A percentile compares a stretch with the other conserved stretches of the same genome.
These are phyloP conservation scores for Tyrannus savana DNA, from an alignment of 2,113 vertebrate genomes.

Conservation along the genomic window DNA sequence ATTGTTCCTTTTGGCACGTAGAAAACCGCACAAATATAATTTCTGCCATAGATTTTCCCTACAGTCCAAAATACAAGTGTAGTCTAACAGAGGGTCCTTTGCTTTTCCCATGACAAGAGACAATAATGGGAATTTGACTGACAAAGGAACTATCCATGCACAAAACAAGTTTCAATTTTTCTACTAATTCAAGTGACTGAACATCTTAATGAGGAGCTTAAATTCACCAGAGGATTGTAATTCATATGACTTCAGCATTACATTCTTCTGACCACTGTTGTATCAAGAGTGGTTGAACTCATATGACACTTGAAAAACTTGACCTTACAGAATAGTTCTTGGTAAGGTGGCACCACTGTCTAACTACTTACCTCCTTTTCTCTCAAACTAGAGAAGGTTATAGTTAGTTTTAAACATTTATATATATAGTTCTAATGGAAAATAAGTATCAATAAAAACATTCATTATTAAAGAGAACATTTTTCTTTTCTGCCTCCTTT, in stretches of 20 bases:
- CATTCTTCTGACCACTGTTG: not conserved
- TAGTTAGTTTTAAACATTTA: not conserved
- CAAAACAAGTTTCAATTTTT: conserved; percentile 20
- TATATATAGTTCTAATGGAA: not conserved
- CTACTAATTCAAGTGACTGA: conserved; percentile 3
- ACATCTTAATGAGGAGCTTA: conserved; percentile 23
- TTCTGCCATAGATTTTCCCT: not conserved
- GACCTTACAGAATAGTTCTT: not conserved
- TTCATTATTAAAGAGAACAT: not conserved
- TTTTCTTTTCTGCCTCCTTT: not conserved
- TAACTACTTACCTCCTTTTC: not conserved
- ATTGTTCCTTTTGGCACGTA: not conserved
- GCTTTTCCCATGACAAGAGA: not conserved
- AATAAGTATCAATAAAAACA: not conserved
- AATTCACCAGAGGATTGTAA: not conserved
- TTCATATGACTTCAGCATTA: not conserved
- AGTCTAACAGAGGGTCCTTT: not conserved
- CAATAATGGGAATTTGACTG: not conserved
- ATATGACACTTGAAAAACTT: not conserved
- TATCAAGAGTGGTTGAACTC: not conserved
- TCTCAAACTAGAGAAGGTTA: not conserved
- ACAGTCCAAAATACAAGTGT: not conserved
- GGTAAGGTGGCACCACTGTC: not conserved
- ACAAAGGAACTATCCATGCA: conserved; percentile 19
- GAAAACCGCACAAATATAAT: not conserved